Percentiles rank a stretch among this genome's conserved stretches.
Conservation (phyloP, 2,888 invertebrate genomes). For the Pilophorus perplexus region DNA sequence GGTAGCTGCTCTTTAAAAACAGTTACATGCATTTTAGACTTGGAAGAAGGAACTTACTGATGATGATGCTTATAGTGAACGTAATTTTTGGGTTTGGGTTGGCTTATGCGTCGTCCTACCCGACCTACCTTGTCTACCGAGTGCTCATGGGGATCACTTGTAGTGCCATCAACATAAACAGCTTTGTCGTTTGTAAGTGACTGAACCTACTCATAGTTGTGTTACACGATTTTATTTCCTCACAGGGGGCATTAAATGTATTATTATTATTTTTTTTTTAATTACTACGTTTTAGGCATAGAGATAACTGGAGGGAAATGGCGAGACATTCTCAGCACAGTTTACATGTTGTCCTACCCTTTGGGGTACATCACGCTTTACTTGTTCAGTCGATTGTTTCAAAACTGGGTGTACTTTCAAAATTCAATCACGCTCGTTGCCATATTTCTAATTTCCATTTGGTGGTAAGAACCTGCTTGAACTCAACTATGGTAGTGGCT, state of each 20-base stretch:
- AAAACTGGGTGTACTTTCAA: constrained; percentile 71
- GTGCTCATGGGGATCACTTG: constrained; percentile 24
- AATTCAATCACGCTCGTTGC: constrained; percentile 71
- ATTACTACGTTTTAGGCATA: constrained; percentile 57
- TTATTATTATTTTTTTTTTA: too few species aligned
- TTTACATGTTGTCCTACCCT: constrained; percentile 75
- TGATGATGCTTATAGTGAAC: constrained; percentile 27
- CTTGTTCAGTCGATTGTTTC: constrained; percentile 65
- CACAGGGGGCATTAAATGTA: too few species aligned
- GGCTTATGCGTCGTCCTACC: constrained; percentile 25
- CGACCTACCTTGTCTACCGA: constrained; percentile 18
- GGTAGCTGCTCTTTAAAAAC: too few species aligned
- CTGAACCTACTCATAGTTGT: too few species aligned
- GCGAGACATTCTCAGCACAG: constrained; percentile 76
- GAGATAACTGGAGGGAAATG: constrained; percentile 76
- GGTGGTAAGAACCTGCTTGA: constrained; percentile 53
- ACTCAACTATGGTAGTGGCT: not conserved
- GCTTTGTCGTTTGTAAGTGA: constrained; percentile 34
- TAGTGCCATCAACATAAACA: constrained; percentile 27
- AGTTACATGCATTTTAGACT: constrained; percentile 35
- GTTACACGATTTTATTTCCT: too few species aligned
- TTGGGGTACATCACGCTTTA: constrained; percentile 72
- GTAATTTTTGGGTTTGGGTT: constrained; percentile 34
- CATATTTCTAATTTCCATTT: constrained; percentile 64
- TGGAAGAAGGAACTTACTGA: constrained; percentile 39